Base-by-base conservation (phyloP, 2,797 vertebrate genomes). In the Brotogeris chrysoptera region DNA sequence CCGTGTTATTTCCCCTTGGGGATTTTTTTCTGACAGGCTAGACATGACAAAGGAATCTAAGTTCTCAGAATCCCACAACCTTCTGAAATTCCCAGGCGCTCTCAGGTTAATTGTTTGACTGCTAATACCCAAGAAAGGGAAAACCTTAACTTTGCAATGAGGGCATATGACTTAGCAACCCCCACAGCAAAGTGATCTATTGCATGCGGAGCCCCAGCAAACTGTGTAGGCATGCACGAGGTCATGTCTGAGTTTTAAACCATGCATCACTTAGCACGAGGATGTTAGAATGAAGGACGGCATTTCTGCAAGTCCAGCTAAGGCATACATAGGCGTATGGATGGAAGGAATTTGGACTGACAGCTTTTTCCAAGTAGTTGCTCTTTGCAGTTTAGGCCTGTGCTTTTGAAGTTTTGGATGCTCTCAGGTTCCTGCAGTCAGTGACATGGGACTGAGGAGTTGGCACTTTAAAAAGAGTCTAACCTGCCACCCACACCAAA, bases 181-280 rank as follows among this genome's bases (percentile, higher is more conserved):
- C 10, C 15, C 5, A 1, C 27, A 10, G 24, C 27, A 34, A 57
- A 68, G 49, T 0, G 11, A 72, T 36, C 28, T 30, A 2, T 6
- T 18, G 65, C 41, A 8, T 5, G 24, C 47, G 61, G 64, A 88
- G 38, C 30, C 43, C 66, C 1, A 1, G 20, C 19, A 50, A 59
- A 10, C 25, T 10, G 41, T 30, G 13, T 0, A 10, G 49, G 19
- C 24, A 12, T 0, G 47, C 16, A 10, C 0, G 7, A 68, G 39
- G 47, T 19, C 83, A 47, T 50, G 44, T 11, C 9, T 9, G 50
- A 46, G 16, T 6, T 79, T 83, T 44, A 79, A 90, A 74, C 15
- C 74, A 49, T 0, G 12, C 74, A 43, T 32, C 61, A 16, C 55
- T 71, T 64, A 41, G 66, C 34, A 28, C 13, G 18, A 68, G 74